Evolutionary conservation across 2,888 invertebrate genomes (phyloP).

Genomic region (Thalpophila matura): DNA sequence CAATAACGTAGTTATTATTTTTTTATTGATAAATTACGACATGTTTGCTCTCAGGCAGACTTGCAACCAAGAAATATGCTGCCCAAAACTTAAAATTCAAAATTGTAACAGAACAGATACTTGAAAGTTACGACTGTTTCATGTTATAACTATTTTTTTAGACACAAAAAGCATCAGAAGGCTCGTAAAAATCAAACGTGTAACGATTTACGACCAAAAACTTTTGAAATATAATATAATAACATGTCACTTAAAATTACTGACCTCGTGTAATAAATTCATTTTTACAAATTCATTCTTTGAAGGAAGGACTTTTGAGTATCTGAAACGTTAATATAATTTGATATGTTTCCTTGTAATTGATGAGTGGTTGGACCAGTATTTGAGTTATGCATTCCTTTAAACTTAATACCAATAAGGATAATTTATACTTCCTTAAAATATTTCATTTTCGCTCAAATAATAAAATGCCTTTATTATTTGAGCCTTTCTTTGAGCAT

Average conservation of each 20-base stretch:
- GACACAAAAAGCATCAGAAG: conserved; percentile 73
- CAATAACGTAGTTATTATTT: not conserved
- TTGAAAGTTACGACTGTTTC: conserved; percentile 51
- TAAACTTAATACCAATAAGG: conserved; percentile 31
- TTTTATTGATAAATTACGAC: not conserved
- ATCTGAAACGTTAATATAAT: conserved; percentile 76
- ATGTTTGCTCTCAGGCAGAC: not conserved
- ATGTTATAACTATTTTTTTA: conserved; percentile 61
- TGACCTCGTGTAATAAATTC: conserved; percentile 81
- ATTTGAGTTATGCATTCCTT: conserved; percentile 45
- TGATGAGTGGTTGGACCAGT: conserved; percentile 48
- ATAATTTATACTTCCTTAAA: conserved; percentile 28
- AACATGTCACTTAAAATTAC: conserved; percentile 84
- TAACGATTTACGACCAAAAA: conserved; percentile 83
- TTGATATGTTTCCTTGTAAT: conserved; percentile 58
- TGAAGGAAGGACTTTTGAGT: conserved; percentile 64
- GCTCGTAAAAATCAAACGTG: conserved; percentile 87
- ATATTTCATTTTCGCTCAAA: not conserved
- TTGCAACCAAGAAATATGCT: not conserved
- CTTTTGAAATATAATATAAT: conserved; percentile 89
- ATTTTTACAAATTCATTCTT: conserved; percentile 73
- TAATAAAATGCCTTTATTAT: conserved; percentile 13
- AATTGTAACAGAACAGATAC: conserved; percentile 34
- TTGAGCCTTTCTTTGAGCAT: not conserved
- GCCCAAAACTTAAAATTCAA: conserved; percentile 18